Evolutionary conservation across 2,888 invertebrate species (phyloP).

Genomic region (Nudaria mundana): DNA sequence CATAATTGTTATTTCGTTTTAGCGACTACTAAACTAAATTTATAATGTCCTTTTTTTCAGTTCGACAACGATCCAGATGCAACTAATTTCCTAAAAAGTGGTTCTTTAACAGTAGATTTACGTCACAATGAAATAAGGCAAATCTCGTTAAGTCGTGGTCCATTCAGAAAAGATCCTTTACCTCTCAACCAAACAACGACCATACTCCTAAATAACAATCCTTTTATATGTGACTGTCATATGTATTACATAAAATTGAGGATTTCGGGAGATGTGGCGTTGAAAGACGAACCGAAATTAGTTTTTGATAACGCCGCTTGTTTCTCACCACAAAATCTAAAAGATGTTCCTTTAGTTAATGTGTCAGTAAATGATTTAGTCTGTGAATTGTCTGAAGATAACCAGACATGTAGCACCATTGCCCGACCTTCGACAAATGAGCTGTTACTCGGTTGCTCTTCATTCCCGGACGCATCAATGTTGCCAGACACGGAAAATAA

Average conservation of each 20-base stretch:
- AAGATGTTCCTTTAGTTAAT: neutral
- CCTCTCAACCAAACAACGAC: conserved; percentile 6
- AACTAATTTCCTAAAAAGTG: conserved; percentile 3
- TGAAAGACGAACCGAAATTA: conserved; percentile 3
- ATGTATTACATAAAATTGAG: conserved; percentile 27
- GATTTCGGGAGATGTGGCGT: neutral
- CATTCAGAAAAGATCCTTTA: neutral
- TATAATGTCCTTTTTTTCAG: conserved; percentile 22
- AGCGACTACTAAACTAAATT: too few species aligned
- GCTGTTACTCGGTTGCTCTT: conserved; percentile 7
- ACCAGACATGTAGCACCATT: conserved; percentile 3
- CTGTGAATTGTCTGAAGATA: conserved; percentile 6
- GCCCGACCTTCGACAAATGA: neutral
- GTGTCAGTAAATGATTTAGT: neutral
- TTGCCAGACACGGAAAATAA: neutral
- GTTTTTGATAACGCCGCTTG: conserved; percentile 9
- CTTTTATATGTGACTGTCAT: conserved; percentile 42
- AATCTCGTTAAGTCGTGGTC: conserved; percentile 3
- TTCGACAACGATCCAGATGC: neutral
- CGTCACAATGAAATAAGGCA: conserved; percentile 39
- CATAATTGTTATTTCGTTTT: too few species aligned
- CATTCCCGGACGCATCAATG: conserved; percentile 1
- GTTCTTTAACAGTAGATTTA: conserved; percentile 24
- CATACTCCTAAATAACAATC: conserved; percentile 41
- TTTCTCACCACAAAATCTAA: conserved; percentile 7